phyloP scores from a whole-genome alignment of 2,797 vertebrate genomes.

The Cyclura pinguis region DNA sequence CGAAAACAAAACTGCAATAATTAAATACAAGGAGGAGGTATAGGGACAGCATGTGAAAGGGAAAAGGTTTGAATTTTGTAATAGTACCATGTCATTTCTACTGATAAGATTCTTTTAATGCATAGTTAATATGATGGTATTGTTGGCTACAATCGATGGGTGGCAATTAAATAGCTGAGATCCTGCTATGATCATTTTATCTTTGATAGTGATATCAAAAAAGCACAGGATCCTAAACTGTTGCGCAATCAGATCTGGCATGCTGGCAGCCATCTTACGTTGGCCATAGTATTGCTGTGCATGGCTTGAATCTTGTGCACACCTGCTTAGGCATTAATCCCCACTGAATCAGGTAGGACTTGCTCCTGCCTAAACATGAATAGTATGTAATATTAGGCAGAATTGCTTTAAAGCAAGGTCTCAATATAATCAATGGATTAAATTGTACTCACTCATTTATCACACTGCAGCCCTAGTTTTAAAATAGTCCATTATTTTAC shows the following conservation, averaged over 20 bases:
- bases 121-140: neutral
- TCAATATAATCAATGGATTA: constrained; percentile 22
- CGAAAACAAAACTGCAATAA: neutral
- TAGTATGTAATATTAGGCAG: neutral
- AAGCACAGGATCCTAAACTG: neutral
- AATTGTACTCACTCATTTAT: neutral
- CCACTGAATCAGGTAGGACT: neutral
- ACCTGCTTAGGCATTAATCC: neutral
- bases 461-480: neutral
- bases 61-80: neutral
- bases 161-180: neutral
- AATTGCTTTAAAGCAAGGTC: neutral
- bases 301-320: neutral
- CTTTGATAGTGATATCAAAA: neutral
- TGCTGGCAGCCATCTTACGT: neutral
- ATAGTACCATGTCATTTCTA: neutral
- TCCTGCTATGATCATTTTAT: neutral
- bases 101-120: neutral
- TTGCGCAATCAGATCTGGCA: neutral
- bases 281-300: neutral
- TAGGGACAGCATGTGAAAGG: no score
- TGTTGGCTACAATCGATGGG: neutral
- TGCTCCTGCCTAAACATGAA: neutral
- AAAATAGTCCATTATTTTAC: constrained; percentile 41
- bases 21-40: neutral